A percentile compares a stretch with the other conserved stretches of the same genome.
Evolutionary conservation across 2,888 invertebrate species (phyloP).

Genomic region (Meliscaeva auricollis): DNA sequence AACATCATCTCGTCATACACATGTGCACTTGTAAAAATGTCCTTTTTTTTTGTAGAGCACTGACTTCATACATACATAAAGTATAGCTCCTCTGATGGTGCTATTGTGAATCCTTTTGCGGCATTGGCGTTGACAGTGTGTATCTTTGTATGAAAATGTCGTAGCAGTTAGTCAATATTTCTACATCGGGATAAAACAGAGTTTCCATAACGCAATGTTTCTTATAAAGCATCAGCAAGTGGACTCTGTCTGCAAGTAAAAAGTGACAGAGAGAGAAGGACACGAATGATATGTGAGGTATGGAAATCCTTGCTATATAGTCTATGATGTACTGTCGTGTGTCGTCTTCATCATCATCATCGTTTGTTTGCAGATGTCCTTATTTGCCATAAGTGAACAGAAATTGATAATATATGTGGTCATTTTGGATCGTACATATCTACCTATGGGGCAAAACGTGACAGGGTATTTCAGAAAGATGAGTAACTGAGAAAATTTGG

Average conservation of each 20-base stretch:
- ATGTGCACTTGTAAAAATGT: slow-evolving; percentile 34
- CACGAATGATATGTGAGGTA: slow-evolving; percentile 37
- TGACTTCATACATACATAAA: background rate
- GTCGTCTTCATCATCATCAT: slow-evolving; percentile 31
- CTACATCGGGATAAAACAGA: background rate
- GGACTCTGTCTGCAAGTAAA: background rate
- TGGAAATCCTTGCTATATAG: slow-evolving; percentile 51
- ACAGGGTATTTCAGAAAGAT: too few relatives aligned
- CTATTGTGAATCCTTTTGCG: slow-evolving; percentile 41
- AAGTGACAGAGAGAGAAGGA: background rate
- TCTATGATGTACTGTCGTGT: slow-evolving; percentile 51
- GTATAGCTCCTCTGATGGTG: background rate
- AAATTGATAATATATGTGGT: slow-evolving; percentile 45
- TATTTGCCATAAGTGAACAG: slow-evolving; percentile 52
- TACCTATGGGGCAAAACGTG: background rate
- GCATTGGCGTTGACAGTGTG: slow-evolving; percentile 57
- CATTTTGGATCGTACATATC: background rate
- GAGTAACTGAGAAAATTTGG: too few relatives aligned
- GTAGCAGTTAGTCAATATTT: slow-evolving; percentile 14
- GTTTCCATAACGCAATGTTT: slow-evolving; percentile 1
- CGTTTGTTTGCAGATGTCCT: slow-evolving; percentile 67
- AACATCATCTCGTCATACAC: slow-evolving; percentile 29
- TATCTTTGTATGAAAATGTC: slow-evolving; percentile 29
- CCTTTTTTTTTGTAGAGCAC: background rate
- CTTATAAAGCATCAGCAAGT: slow-evolving; percentile 25